A percentile compares a stretch with the other conserved stretches of the same genome.
phyloP scores from a whole-genome alignment of 2,113 vertebrate genomes.

The Callocephalon fimbriatum region DNA sequence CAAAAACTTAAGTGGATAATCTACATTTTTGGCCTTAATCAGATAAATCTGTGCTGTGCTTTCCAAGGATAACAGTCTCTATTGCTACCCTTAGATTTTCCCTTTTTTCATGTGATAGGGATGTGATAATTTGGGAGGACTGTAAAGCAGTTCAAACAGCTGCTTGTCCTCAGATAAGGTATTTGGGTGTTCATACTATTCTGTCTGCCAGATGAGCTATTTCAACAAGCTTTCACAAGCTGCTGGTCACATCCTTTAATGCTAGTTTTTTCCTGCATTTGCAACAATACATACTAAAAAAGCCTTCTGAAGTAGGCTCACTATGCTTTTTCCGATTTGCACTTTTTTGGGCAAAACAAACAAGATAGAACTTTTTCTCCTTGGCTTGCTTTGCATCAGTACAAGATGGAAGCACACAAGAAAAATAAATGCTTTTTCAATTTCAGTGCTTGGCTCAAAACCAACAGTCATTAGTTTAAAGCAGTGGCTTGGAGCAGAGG shows the following conservation, averaged over 20 bases:
- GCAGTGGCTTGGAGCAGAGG: conserved; percentile 22
- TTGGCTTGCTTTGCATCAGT: neutral
- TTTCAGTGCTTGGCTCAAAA: conserved; percentile 36
- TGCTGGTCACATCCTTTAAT: conserved; percentile 22
- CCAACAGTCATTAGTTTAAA: conserved; percentile 48
- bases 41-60: neutral
- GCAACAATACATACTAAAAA: neutral
- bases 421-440: conserved; percentile 42
- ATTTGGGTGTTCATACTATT: conserved; percentile 16
- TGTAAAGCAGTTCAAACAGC: conserved; percentile 25
- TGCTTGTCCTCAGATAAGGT: conserved; percentile 62
- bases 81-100: neutral
- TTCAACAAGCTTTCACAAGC: neutral
- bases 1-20: neutral
- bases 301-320: neutral
- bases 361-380: neutral
- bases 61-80: conserved; percentile 21
- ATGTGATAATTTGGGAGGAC: neutral
- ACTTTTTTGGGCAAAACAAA: conserved; percentile 53
- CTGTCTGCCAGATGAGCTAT: conserved; percentile 27
- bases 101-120: neutral
- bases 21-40: neutral
- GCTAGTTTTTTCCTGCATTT: conserved; percentile 27
- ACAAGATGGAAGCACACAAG: neutral
- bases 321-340: neutral